phyloP scores from a whole-genome alignment of 1,140 invertebrate genomes.

The Conopomorpha cramerella region DNA sequence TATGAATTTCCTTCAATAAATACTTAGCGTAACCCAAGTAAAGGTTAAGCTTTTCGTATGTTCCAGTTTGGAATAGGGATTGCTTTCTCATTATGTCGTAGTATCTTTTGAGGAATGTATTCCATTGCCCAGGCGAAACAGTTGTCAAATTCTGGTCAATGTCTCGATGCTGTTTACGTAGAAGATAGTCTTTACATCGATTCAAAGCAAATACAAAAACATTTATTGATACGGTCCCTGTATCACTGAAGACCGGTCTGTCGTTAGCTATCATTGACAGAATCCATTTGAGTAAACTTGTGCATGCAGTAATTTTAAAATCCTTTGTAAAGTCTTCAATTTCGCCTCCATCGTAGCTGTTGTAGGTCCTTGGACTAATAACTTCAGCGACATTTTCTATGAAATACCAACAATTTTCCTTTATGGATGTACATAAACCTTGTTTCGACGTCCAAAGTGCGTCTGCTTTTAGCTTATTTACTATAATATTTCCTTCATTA shows the following conservation, averaged over 20 bases:
- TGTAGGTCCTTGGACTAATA: slow-evolving; percentile 63
- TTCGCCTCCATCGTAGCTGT: slow-evolving; percentile 51
- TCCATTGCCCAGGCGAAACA: slow-evolving; percentile 67
- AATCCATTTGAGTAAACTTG: slow-evolving; percentile 80
- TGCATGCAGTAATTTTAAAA: slow-evolving; percentile 79
- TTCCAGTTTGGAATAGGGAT: slow-evolving; percentile 36
- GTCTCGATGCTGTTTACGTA: slow-evolving; percentile 53
- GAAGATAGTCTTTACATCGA: slow-evolving; percentile 60
- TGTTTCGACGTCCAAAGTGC: slow-evolving; percentile 65
- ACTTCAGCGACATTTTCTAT: slow-evolving; percentile 62
- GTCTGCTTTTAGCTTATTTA: slow-evolving; percentile 62
- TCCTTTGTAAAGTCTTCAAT: slow-evolving; percentile 60
- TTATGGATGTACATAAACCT: slow-evolving; percentile 63
- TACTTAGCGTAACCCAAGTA: slow-evolving; percentile 59
- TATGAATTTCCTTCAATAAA: slow-evolving; percentile 64
- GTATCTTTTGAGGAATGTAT: slow-evolving; percentile 68
- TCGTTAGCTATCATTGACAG: slow-evolving; percentile 52
- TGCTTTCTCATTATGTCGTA: slow-evolving; percentile 46
- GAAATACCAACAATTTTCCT: slow-evolving; percentile 64
- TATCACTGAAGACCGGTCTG: slow-evolving; percentile 32
- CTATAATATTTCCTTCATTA: slow-evolving; percentile 38
- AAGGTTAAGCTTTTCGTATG: slow-evolving; percentile 50
- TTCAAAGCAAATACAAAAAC: slow-evolving; percentile 63
- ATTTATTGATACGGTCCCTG: slow-evolving; percentile 52
- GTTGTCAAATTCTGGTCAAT: slow-evolving; percentile 47